phyloP scores from a whole-genome alignment of 2,113 vertebrate species.

The Chionodraco myersi region DNA sequence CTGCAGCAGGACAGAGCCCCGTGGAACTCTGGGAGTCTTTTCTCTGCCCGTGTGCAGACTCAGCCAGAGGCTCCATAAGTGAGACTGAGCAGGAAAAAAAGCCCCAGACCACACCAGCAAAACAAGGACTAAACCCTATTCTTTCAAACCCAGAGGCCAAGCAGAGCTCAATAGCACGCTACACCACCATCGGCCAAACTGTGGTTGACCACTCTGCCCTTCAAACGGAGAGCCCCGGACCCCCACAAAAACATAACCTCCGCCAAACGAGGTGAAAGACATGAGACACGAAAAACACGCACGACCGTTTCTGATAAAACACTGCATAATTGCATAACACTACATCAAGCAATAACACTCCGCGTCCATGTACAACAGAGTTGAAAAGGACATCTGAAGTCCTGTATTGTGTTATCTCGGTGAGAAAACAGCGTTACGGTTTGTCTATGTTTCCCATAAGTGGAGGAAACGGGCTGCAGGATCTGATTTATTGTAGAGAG shows the following conservation, averaged over 20 bases:
- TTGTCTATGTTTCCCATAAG: conserved; percentile 60
- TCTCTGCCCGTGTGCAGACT: conserved; percentile 41
- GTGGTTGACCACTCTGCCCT: conserved; percentile 76
- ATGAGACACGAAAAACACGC: conserved; percentile 60
- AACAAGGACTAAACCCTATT: conserved; percentile 77
- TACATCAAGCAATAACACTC: conserved; percentile 56
- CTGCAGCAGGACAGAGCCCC: conserved; percentile 55
- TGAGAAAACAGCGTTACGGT: conserved; percentile 54
- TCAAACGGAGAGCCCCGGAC: conserved; percentile 63
- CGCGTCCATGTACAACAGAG: conserved; percentile 60
- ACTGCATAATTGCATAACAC: conserved; percentile 54
- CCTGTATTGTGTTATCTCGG: conserved; percentile 43
- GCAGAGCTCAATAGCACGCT: conserved; percentile 77
- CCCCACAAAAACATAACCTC: conserved; percentile 67
- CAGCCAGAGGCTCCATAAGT: conserved; percentile 54
- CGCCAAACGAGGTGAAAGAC: conserved; percentile 70
- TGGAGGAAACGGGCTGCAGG: conserved; percentile 52
- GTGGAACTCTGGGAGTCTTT: conserved; percentile 52
- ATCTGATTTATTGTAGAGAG: conserved; percentile 66
- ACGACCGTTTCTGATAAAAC: conserved; percentile 58
- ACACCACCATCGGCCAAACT: conserved; percentile 77
- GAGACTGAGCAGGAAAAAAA: conserved; percentile 43
- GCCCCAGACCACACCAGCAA: conserved; percentile 76
- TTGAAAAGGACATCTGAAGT: conserved; percentile 63
- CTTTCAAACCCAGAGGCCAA: conserved; percentile 72